Evolutionary conservation across 1,140 invertebrate species (phyloP), one percentile per base, ranked within the genome.

Genomic region (Bombus sibiricus): DNA sequence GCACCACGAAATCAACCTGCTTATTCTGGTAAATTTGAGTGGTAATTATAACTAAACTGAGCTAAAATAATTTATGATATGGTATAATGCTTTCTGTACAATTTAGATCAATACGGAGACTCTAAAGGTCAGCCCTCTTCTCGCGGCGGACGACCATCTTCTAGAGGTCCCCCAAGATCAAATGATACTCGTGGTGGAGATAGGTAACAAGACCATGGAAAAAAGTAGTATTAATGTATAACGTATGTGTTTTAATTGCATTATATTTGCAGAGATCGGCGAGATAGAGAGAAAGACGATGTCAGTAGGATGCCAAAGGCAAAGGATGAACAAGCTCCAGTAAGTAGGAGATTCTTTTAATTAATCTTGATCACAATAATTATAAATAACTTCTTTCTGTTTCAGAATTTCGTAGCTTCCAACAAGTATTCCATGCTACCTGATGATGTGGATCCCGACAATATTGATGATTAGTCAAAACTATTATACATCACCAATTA

Each of bases 331-430:
- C 95, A 96, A 93, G 95, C 96, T 94, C 96, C 96, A 87, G 96
- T 97, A 91, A 94, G 94, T 95, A 12, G 12, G 77, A 76, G 81
- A 73, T 78, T 15, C 28, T 53, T 66, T n/a, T 39, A 57, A 39
- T 64, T 62, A 59, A 18, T 43, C 4, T 10, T 43, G 0, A 37
- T 32, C 22, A 32, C 32, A 59, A 37, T 68, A 12, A 84, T 76
- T 68, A 25, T 22, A 13, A 34, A 47, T 62, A 28, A 41, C 59
- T 34, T 25, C 5, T 92, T 92, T 88, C 87, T 88, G 86, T 96
- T 95, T 25, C 95, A 97, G 96, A 96, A 96, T 92, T 96, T 96
- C 87, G 95, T 96, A 91, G 96, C 95, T 92, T 96, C 96, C 90
- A 97, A 97, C 90, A 96, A 96, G 94, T 97, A 94, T 93, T 94